Base-by-base conservation (phyloP, 2,888 invertebrate species). In the Bombylius discolor region DNA sequence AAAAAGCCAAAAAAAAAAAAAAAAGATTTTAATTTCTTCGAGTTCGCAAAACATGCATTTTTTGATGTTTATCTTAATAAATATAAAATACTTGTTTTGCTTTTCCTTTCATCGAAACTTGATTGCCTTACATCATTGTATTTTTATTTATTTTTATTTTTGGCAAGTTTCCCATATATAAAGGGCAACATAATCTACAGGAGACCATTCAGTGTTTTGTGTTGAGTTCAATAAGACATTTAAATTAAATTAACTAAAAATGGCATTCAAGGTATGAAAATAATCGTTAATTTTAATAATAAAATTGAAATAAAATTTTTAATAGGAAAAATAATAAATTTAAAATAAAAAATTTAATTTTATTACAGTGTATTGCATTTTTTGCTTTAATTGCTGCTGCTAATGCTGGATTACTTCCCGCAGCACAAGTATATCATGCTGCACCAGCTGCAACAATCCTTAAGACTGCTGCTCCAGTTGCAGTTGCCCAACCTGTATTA, bases 191-290 rank as follows among this genome's bases (percentile, higher is more conserved):
- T 1, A 11, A 42, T 11, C 11, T 42, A 4, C 11, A 42, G 11
- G 13, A 33, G 60, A 57, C 62, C 70, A 70, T 71, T 71, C 72
- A 71, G 71, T 72, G 71, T 72, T 71, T 70, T 68, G 71, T 70
- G 71, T 70, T 70, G 72, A 69, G 72, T 68, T 64, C 62, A 64
- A 64, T 64, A 65, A 68, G 69, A 54, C 11, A 11, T 11, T 42
- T 11, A 7, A 42, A 8, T 11, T 42, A 11, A 42, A 11, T 42
- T 11, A 42, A 42, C 11, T 3, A 42, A 42, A 42, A 42, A 42
- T 42, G 39, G 39, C 39, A 42, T 11, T 42, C 11, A 42, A 42
- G 39, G 39, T 42, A 42, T 42, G 11, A 5, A 42, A 11, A 11
- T 23, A 23, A 23, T 23, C 23, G 23, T 23, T 23, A 23, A 23